These are phyloP conservation scores for Diuraphis noxia DNA, from an alignment of 1,140 invertebrate genomes.

Conservation along the genomic window DNA sequence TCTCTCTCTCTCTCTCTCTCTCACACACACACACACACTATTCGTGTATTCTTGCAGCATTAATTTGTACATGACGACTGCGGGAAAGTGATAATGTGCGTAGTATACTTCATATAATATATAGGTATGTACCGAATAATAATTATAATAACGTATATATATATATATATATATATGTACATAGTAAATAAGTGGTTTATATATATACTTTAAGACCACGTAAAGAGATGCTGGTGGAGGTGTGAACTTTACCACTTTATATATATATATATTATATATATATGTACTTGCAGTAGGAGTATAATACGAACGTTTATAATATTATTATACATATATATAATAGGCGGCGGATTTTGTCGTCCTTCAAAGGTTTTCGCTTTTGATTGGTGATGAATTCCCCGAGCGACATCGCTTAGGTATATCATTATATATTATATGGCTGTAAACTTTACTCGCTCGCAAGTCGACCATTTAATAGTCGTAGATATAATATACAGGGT, in stretches of 20 bases:
- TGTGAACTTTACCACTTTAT: background rate
- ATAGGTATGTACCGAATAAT: background rate
- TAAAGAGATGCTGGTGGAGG: too few relatives aligned
- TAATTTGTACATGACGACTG: background rate
- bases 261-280: too few relatives aligned
- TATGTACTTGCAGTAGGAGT: background rate
- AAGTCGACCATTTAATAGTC: background rate
- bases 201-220: background rate
- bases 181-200: background rate
- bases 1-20: too few relatives aligned
- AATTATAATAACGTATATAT: background rate
- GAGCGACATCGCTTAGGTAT: too few relatives aligned
- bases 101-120: background rate
- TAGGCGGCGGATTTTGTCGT: background rate
- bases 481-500: background rate
- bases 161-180: background rate
- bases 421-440: too few relatives aligned
- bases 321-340: background rate
- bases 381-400: background rate
- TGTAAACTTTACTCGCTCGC: background rate
- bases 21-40: too few relatives aligned
- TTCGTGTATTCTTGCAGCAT: too few relatives aligned
- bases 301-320: too few relatives aligned
- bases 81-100: background rate
- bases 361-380: background rate